Conservation (phyloP, 2,888 invertebrate genomes). For the Muscina levida region DNA sequence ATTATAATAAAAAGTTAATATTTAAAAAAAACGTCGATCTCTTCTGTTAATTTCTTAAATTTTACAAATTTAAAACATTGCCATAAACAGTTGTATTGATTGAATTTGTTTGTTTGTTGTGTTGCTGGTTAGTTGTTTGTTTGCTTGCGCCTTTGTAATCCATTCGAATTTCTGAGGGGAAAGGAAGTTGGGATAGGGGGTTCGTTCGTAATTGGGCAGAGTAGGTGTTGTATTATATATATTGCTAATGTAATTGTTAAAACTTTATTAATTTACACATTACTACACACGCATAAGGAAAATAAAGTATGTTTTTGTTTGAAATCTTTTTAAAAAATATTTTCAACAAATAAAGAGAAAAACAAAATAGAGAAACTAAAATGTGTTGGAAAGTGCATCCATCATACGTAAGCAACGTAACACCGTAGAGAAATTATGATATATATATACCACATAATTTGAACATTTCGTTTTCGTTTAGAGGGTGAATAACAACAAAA, state of each 20-base stretch:
- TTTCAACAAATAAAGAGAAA: slow-evolving; percentile 1
- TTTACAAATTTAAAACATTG: slow-evolving; percentile 66
- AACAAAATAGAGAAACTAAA: too few species aligned
- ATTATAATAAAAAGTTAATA: slow-evolving; percentile 25
- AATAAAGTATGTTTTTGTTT: slow-evolving; percentile 8
- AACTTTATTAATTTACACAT: slow-evolving; percentile 49
- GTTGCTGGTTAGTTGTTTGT: slow-evolving; percentile 18
- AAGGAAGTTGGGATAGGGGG: background rate
- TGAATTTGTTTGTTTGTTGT: slow-evolving; percentile 31
- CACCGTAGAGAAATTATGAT: background rate
- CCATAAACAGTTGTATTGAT: slow-evolving; percentile 53
- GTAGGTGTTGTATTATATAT: slow-evolving; percentile 30
- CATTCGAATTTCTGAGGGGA: slow-evolving; percentile 18
- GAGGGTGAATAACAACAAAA: background rate
- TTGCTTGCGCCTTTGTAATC: slow-evolving; percentile 23
- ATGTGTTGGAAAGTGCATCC: too few species aligned
- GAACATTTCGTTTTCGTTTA: background rate
- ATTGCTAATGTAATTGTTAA: slow-evolving; percentile 37
- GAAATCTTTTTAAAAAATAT: slow-evolving; percentile 18
- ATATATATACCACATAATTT: background rate
- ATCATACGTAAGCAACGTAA: slow-evolving; percentile 17
- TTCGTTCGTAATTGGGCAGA: background rate
- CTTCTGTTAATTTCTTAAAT: slow-evolving; percentile 55
- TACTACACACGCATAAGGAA: slow-evolving; percentile 25
- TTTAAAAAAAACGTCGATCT: slow-evolving; percentile 46